Conservation (phyloP, 2,888 invertebrate genomes). For the Erannis defoliaria region DNA sequence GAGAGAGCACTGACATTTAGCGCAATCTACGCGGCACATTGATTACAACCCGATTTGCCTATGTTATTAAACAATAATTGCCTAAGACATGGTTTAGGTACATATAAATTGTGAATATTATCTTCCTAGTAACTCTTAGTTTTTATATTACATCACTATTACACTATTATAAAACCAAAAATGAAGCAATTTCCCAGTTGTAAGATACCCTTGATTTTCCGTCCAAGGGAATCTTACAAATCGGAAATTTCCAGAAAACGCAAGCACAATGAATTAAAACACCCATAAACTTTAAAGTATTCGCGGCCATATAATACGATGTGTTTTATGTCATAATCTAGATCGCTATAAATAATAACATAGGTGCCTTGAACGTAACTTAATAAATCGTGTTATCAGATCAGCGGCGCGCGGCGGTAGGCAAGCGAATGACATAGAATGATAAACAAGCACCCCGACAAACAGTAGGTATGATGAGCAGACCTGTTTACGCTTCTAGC, state of each 20-base stretch:
- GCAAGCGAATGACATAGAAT: constrained; percentile 55
- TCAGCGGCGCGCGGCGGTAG: constrained; percentile 51
- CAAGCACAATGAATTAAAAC: constrained; percentile 7
- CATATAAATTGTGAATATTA: background rate
- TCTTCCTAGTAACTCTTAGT: background rate
- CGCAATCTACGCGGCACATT: constrained; percentile 70
- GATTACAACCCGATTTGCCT: constrained; percentile 73
- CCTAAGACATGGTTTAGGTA: constrained; percentile 2
- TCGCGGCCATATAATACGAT: background rate
- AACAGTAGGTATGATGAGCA: constrained; percentile 66
- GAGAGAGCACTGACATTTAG: constrained; percentile 82
- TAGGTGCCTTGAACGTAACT: constrained; percentile 40
- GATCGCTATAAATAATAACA: constrained; percentile 25
- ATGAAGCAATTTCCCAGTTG: background rate
- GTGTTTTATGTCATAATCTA: constrained; percentile 32
- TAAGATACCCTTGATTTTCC: background rate
- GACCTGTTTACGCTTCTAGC: constrained; percentile 69
- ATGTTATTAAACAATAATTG: constrained; percentile 61
- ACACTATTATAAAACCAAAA: background rate
- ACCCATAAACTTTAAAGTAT: constrained; percentile 18
- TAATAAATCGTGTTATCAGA: constrained; percentile 61
- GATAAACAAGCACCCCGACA: constrained; percentile 60
- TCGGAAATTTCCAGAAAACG: constrained; percentile 15
- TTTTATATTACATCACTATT: background rate
- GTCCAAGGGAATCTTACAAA: background rate